phyloP scores from a whole-genome alignment of 2,888 invertebrate genomes.

The Aphodius sticticus region DNA sequence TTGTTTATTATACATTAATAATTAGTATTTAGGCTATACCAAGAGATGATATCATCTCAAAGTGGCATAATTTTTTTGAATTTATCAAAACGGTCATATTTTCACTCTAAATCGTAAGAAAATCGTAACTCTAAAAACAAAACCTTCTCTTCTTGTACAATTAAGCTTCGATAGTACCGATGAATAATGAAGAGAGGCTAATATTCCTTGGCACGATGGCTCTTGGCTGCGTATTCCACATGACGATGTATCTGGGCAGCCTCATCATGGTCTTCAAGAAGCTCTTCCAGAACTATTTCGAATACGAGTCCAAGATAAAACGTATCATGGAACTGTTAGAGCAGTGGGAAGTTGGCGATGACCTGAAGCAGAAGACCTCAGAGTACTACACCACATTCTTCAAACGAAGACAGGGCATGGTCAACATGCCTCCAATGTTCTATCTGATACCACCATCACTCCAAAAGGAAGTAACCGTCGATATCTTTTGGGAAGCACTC shows the following conservation, averaged over 20 bases:
- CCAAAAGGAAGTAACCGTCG: conserved; percentile 64
- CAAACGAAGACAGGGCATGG: conserved; percentile 64
- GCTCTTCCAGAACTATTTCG: conserved; percentile 29
- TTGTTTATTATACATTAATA: too few relatives aligned
- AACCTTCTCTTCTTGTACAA: neutral
- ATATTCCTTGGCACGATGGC: conserved; percentile 25
- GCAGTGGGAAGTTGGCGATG: conserved; percentile 33
- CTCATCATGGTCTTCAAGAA: conserved; percentile 31
- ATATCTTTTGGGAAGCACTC: conserved; percentile 63
- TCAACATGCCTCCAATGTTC: conserved; percentile 59
- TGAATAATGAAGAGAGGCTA: conserved; percentile 24
- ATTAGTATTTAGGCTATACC: too few relatives aligned
- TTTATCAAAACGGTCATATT: neutral
- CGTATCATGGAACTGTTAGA: conserved; percentile 32
- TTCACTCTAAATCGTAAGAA: neutral
- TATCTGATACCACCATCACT: conserved; percentile 61
- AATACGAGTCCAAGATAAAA: conserved; percentile 23
- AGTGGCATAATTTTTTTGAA: neutral
- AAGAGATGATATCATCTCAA: too few relatives aligned
- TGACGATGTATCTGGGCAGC: conserved; percentile 28
- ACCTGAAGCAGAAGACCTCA: conserved; percentile 34
- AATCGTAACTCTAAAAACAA: too few relatives aligned
- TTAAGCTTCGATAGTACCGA: conserved; percentile 30
- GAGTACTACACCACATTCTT: conserved; percentile 63
- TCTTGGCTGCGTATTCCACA: conserved; percentile 28